Percentiles rank a stretch among this genome's conserved stretches.
These are phyloP conservation scores for Pyralis farinalis DNA, from an alignment of 2,888 invertebrate genomes.

Conservation along the genomic window DNA sequence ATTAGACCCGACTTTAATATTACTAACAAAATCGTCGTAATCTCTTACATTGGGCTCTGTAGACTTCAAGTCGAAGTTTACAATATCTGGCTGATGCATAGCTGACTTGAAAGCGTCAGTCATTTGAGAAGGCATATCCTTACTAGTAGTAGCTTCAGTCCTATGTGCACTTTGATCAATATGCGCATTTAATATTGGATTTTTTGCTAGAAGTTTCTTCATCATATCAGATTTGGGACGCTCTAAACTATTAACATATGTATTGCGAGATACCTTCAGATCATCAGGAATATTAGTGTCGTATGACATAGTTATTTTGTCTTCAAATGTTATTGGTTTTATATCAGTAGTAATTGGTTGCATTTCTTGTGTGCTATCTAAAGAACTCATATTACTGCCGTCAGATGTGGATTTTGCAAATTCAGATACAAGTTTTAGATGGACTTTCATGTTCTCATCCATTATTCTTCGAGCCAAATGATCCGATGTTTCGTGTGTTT, in stretches of 20 bases:
- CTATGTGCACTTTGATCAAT: conserved; percentile 56
- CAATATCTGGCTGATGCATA: conserved; percentile 74
- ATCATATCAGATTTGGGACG: conserved; percentile 83
- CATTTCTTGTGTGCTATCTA: conserved; percentile 57
- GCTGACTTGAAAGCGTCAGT: conserved; percentile 67
- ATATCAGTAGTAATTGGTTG: conserved; percentile 36
- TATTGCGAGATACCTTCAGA: conserved; percentile 82
- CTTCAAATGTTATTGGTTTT: conserved; percentile 57
- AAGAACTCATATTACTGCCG: conserved; percentile 65
- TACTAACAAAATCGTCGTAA: conserved; percentile 72
- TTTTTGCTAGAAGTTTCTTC: conserved; percentile 78
- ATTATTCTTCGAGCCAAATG: conserved; percentile 69
- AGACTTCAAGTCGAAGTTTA: conserved; percentile 70
- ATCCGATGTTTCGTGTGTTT: conserved; percentile 66
- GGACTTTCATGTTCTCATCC: conserved; percentile 73
- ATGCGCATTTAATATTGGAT: conserved; percentile 71
- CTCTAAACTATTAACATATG: conserved; percentile 82
- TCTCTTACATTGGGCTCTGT: conserved; percentile 50
- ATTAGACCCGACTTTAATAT: conserved; percentile 70
- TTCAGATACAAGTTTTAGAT: conserved; percentile 70
- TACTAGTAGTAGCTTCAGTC: conserved; percentile 50
- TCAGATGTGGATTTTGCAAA: conserved; percentile 74
- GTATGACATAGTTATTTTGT: conserved; percentile 66
- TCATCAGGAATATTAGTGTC: conserved; percentile 84
- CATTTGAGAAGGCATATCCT: conserved; percentile 44